Evolutionary conservation across 2,888 invertebrate species (phyloP).

Genomic region (Trypoxylon attenuatum): DNA sequence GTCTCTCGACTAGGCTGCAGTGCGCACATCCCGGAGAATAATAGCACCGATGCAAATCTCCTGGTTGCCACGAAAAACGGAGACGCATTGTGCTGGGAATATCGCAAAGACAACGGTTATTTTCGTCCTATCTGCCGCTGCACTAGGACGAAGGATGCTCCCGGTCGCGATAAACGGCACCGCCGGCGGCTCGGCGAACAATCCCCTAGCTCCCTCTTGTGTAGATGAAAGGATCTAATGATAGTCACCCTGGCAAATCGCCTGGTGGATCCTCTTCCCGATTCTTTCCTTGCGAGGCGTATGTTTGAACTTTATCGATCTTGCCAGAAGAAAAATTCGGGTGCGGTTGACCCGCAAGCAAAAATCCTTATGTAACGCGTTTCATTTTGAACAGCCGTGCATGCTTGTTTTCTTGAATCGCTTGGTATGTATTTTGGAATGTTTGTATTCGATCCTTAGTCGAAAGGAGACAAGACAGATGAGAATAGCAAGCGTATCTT

Average conservation of each 20-base stretch:
- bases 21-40: constrained; percentile 23
- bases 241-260: not conserved
- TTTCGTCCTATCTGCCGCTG: constrained; percentile 30
- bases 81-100: constrained; percentile 34
- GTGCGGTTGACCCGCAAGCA: no score
- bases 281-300: not conserved
- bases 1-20: not conserved
- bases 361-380: no score
- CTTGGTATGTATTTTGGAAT: no score
- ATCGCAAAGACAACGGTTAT: constrained; percentile 39
- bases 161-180: constrained; percentile 25
- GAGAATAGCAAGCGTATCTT: no score
- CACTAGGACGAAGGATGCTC: no score
- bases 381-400: no score
- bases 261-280: not conserved
- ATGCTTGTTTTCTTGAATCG: no score
- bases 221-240: not conserved
- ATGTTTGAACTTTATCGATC: not conserved
- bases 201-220: not conserved
- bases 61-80: constrained; percentile 19
- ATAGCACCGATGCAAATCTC: constrained; percentile 21
- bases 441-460: no score
- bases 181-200: not conserved
- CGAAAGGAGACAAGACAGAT: no score
- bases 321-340: no score